phyloP scores from a whole-genome alignment of 1,140 invertebrate genomes.

The Apolygus lucorum region DNA sequence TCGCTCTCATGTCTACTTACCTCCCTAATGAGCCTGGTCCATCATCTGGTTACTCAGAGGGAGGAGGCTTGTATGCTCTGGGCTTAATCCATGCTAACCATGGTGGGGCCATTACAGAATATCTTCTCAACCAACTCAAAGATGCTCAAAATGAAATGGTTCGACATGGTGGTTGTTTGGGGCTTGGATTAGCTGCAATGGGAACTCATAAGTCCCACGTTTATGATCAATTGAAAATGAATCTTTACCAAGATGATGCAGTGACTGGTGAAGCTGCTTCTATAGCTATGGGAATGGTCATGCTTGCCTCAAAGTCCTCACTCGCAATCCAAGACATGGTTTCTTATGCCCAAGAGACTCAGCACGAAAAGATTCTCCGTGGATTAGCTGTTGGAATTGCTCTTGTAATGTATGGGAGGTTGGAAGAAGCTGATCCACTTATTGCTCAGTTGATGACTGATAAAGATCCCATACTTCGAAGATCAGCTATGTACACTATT shows the following conservation, averaged over 20 bases:
- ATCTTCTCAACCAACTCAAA: constrained; percentile 86
- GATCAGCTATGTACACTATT: constrained; percentile 94
- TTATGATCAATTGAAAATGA: constrained; percentile 93
- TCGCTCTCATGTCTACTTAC: constrained; percentile 95
- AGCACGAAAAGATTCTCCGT: constrained; percentile 96
- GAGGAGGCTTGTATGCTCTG: constrained; percentile 93
- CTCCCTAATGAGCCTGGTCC: constrained; percentile 90
- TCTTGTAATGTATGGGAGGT: constrained; percentile 90
- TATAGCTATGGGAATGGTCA: constrained; percentile 96
- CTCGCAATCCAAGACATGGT: constrained; percentile 93
- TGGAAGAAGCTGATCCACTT: constrained; percentile 93
- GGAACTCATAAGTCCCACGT: constrained; percentile 89
- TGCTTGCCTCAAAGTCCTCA: constrained; percentile 87
- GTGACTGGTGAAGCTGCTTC: constrained; percentile 97
- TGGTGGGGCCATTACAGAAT: constrained; percentile 93
- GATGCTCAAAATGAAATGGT: constrained; percentile 91
- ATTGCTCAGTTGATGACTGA: constrained; percentile 77
- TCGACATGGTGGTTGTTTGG: constrained; percentile 92
- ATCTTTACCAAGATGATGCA: constrained; percentile 97
- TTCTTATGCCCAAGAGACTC: constrained; percentile 80
- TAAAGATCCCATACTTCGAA: constrained; percentile 76
- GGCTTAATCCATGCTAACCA: constrained; percentile 99
- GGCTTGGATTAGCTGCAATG: constrained; percentile 94
- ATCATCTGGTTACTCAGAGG: constrained; percentile 94
- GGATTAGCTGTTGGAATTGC: constrained; percentile 93